Evolutionary conservation across 1,140 invertebrate species (phyloP), one percentile per base, ranked within the genome.

Genomic region (Heliconius melpomene): DNA sequence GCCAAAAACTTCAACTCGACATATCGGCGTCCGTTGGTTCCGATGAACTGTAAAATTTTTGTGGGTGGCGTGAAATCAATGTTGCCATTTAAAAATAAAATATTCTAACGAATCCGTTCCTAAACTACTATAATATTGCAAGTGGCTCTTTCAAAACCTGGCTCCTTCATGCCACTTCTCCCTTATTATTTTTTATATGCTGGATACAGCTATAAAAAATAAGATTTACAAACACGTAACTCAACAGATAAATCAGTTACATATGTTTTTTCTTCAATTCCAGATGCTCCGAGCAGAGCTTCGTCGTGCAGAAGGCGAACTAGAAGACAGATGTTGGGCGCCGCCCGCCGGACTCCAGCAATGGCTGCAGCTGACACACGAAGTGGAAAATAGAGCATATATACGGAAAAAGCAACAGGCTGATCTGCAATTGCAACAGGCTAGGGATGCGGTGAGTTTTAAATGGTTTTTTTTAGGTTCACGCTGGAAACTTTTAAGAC

Each of bases 301-400:
- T 36, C 96, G 97, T 84, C 95, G 97, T 40, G 97, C 98, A 13
- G 98, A 99, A 93, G 97, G 97, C 57, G 98, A 98, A 94, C 94
- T 99, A 32, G 97, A 98, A 87, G 97, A 98, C 88, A 96, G 97
- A 74, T 98, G 97, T 89, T 98, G 97, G 97, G 96, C 97, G 13
- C 97, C 98, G 2, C 98, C 98, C 3, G 94, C 96, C 32, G 97
- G 97, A n/a, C 95, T 99, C 9, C 98, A 99, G 88, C 96, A 98
- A 81, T 99, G 98, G 98, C 94, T 99, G 18, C 98, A 99, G 90
- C 94, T 99, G 20, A 99, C 98, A 0, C 98, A 99, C 93, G 98
- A 99, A 95, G 95, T 99, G 77, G 98, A 99, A 95, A 97, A 98
- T 91, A 97, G 97, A 86, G 94, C 97, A 57, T 98, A 98, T 91